A percentile compares a stretch with the other conserved stretches of the same genome.
These are phyloP conservation scores for Melipona quadrifasciata DNA, from an alignment of 1,140 invertebrate genomes.

Conservation along the genomic window DNA sequence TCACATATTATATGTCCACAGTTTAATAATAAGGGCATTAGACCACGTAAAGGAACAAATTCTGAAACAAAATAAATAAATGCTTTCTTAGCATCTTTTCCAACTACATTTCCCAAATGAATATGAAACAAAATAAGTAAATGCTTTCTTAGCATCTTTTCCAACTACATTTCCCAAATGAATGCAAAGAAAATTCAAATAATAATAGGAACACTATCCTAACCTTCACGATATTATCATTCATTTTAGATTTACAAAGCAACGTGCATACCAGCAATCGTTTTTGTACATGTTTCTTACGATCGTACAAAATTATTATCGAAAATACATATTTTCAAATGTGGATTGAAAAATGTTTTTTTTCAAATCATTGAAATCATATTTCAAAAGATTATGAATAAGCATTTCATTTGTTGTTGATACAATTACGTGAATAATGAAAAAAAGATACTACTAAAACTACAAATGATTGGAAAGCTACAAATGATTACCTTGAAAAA, in stretches of 20 bases:
- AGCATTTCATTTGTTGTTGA: not conserved
- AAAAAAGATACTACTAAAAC: no score
- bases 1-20: conserved; percentile 79
- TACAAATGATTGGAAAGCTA: no score
- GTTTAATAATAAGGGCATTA: conserved; percentile 72
- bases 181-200: not conserved
- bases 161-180: not conserved
- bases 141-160: not conserved
- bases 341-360: not conserved
- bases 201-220: not conserved
- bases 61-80: conserved; percentile 59
- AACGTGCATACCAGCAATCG: not conserved
- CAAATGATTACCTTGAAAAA: conserved; percentile 65
- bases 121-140: conserved; percentile 37
- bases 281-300: not conserved
- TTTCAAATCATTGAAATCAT: not conserved
- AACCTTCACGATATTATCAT: conserved; percentile 13
- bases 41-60: conserved; percentile 34
- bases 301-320: not conserved
- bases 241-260: not conserved
- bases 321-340: not conserved
- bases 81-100: not conserved
- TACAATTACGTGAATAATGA: not conserved
- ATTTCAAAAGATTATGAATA: not conserved
- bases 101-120: not conserved